These are phyloP conservation scores for Leptobrachium leishanense DNA, from an alignment of 2,113 vertebrate genomes.

Conservation along the genomic window DNA sequence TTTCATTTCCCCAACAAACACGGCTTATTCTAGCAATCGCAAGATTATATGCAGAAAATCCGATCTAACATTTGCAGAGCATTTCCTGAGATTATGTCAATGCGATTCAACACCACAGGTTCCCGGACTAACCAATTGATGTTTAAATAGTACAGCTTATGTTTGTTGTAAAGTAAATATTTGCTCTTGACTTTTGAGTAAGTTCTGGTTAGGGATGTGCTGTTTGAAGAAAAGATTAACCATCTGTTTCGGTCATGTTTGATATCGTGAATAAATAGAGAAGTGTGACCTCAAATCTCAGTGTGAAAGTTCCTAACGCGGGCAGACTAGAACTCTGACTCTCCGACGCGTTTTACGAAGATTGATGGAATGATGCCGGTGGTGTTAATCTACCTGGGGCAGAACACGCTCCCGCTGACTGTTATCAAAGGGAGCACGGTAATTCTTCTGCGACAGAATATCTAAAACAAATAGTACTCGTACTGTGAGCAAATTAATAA, in stretches of 20 bases:
- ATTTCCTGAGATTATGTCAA: slow-evolving; percentile 35
- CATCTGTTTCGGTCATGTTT: slow-evolving; percentile 37
- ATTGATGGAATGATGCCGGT: background rate
- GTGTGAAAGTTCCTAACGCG: slow-evolving; percentile 37
- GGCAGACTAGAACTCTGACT: background rate
- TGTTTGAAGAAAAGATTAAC: slow-evolving; percentile 27
- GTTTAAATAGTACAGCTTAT: slow-evolving; percentile 18
- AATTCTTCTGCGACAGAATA: background rate
- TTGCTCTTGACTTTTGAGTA: slow-evolving; percentile 34
- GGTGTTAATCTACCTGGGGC: background rate
- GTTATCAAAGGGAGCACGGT: background rate
- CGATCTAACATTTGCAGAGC: slow-evolving; percentile 35
- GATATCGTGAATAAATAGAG: slow-evolving; percentile 12
- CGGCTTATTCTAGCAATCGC: slow-evolving; percentile 27
- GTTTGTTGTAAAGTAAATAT: slow-evolving; percentile 15
- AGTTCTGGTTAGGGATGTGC: slow-evolving; percentile 7
- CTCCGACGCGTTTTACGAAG: background rate
- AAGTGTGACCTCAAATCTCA: slow-evolving; percentile 10
- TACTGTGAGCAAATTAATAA: background rate
- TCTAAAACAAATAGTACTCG: background rate
- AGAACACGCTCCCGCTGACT: background rate
- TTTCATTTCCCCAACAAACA: slow-evolving; percentile 36
- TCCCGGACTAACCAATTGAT: slow-evolving; percentile 27
- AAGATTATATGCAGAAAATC: slow-evolving; percentile 38
- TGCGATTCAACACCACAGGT: slow-evolving; percentile 16